A percentile compares a stretch with the other conserved stretches of the same genome.
phyloP scores from a whole-genome alignment of 2,797 vertebrate genomes.

The Oryzias sinensis region DNA sequence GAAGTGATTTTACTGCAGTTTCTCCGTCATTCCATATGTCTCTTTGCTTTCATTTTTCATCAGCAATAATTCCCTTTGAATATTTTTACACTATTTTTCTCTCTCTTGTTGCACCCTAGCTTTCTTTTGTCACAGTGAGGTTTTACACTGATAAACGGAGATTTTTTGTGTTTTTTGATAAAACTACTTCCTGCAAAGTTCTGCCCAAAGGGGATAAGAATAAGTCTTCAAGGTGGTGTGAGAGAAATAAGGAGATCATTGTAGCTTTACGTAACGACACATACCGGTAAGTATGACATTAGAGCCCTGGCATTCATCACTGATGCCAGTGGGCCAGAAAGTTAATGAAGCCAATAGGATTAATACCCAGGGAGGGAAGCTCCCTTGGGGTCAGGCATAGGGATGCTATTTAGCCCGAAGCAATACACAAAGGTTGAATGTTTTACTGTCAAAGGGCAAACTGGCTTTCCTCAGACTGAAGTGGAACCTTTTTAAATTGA shows the following conservation, averaged over 20 bases:
- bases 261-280: constrained; percentile 71
- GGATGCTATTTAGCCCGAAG: constrained; percentile 56
- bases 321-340: constrained; percentile 63
- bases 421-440: constrained; percentile 33
- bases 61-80: no score
- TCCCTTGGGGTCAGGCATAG: constrained; percentile 56
- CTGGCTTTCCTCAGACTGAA: constrained; percentile 13
- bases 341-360: constrained; percentile 80
- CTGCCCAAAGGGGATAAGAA: constrained; percentile 37
- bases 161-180: constrained; percentile 23
- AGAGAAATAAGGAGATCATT: constrained; percentile 75
- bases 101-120: no score
- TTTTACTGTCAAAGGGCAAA: constrained; percentile 58
- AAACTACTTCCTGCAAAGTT: constrained; percentile 23
- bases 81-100: no score
- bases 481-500: constrained; percentile 7
- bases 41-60: no score
- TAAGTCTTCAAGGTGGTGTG: constrained; percentile 30
- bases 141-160: constrained; percentile 16
- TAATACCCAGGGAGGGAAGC: constrained; percentile 68
- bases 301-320: constrained; percentile 54
- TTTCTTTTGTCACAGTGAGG: background rate
- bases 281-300: constrained; percentile 46
- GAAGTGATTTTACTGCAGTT: no score
- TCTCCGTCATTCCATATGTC: no score